Evolutionary conservation across 2,113 vertebrate genomes (phyloP).

Genomic region (Calyptommatus sinebrachiatus): DNA sequence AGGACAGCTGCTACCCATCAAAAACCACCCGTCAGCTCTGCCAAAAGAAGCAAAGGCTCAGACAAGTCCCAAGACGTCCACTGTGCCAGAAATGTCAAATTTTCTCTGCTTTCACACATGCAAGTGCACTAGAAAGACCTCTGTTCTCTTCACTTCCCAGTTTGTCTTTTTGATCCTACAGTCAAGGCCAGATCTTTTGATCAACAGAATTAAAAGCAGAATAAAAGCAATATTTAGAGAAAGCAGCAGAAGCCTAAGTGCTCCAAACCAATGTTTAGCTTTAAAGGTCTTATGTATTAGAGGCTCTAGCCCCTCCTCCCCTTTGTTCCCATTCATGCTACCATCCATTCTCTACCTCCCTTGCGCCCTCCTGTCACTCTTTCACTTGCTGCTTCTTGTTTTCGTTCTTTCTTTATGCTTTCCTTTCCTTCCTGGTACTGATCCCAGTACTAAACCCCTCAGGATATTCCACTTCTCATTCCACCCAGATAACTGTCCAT

Average conservation of each 20-base stretch:
- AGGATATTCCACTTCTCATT: too few relatives aligned
- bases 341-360: too few relatives aligned
- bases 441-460: too few relatives aligned
- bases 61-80: conserved; percentile 15
- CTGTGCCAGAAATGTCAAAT: not conserved
- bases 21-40: not conserved
- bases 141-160: not conserved
- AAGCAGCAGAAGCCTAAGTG: conserved; percentile 9
- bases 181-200: conserved; percentile 23
- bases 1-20: conserved; percentile 5
- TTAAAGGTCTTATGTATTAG: conserved; percentile 20
- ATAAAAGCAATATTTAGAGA: not conserved
- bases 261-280: conserved; percentile 16
- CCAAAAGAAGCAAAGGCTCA: conserved; percentile 11
- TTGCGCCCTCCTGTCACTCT: too few relatives aligned
- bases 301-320: too few relatives aligned
- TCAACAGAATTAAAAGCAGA: not conserved
- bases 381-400: too few relatives aligned
- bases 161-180: conserved; percentile 15
- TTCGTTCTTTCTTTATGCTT: too few relatives aligned
- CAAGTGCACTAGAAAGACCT: not conserved
- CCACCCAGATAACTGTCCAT: too few relatives aligned
- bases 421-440: too few relatives aligned
- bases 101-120: not conserved
- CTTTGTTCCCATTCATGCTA: too few relatives aligned